Evolutionary conservation across 35 echinoderm and acorn worm genomes (phyloP).

Genomic region (Lytechinus variegatus): DNA sequence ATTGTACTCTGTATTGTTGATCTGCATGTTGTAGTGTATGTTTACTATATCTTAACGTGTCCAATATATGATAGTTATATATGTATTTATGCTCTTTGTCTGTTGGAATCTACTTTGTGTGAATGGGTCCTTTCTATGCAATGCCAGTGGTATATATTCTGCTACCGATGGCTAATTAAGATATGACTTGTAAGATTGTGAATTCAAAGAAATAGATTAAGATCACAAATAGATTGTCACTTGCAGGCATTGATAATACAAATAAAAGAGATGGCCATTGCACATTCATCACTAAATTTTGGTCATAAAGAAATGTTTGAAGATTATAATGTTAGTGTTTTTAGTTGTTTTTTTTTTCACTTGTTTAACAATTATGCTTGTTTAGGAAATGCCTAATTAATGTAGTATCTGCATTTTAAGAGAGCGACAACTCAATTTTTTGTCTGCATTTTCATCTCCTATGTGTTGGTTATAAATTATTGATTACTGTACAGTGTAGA

Average conservation of each 20-base stretch:
- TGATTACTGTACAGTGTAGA: neutral
- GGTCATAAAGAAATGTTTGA: neutral
- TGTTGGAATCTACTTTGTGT: neutral
- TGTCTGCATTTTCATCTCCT: neutral
- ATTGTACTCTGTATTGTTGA: neutral
- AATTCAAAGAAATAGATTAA: neutral
- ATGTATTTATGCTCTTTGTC: too few relatives aligned
- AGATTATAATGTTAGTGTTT: neutral
- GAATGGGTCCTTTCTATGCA: neutral
- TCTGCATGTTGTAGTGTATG: neutral
- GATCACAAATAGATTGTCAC: neutral
- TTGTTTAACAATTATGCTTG: neutral
- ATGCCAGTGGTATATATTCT: neutral
- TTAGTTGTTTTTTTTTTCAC: neutral
- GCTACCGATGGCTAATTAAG: neutral
- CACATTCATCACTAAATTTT: neutral
- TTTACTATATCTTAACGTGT: neutral
- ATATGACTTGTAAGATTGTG: too few relatives aligned
- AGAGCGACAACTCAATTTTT: neutral
- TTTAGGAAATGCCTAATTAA: neutral
- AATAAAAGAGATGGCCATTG: neutral
- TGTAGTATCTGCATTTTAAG: neutral
- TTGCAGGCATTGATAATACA: neutral
- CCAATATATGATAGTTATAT: neutral
- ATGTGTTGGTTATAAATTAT: neutral